Evolutionary conservation across 1,140 invertebrate species (phyloP).

Genomic region (Yoshiicerus persimilis): DNA sequence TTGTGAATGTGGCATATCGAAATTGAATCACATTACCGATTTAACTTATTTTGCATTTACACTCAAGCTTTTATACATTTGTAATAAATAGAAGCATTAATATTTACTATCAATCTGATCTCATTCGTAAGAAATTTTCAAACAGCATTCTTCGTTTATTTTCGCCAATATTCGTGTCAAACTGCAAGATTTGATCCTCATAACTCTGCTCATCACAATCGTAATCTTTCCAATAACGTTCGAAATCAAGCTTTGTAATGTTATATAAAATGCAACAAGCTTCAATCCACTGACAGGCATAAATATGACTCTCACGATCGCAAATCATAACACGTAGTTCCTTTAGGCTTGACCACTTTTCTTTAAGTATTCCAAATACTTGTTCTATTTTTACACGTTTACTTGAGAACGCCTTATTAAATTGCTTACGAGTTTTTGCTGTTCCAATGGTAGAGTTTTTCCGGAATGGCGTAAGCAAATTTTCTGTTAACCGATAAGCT

Average conservation of each 20-base stretch:
- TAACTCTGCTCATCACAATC: too few species aligned
- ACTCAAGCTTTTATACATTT: too few species aligned
- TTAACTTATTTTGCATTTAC: too few species aligned
- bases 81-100: too few species aligned
- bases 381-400: background rate
- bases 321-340: background rate
- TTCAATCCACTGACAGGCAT: conserved; percentile 28
- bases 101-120: too few species aligned
- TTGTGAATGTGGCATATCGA: too few species aligned
- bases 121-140: too few species aligned
- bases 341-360: background rate
- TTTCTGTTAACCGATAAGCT: background rate
- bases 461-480: background rate
- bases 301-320: background rate
- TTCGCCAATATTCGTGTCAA: too few species aligned
- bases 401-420: background rate
- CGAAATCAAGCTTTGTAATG: background rate
- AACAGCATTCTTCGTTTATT: too few species aligned
- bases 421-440: background rate
- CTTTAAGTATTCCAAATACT: background rate
- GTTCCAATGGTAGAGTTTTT: background rate
- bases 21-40: too few species aligned
- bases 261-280: conserved; percentile 27
- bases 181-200: too few species aligned
- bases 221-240: background rate